phyloP scores from a whole-genome alignment of 2,797 vertebrate genomes.

The Phaenicophaeus curvirostris region DNA sequence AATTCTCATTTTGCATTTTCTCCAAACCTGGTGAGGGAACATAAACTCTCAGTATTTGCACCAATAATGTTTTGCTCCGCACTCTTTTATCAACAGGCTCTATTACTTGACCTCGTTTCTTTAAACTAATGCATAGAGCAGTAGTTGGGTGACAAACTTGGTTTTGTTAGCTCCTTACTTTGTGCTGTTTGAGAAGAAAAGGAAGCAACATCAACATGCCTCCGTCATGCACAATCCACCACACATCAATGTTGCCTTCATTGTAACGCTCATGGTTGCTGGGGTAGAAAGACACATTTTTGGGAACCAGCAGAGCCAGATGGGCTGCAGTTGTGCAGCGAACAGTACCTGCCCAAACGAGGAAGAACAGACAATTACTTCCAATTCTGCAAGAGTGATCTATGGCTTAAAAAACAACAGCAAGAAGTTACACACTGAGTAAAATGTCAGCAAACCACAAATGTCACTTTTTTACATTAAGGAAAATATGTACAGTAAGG shows the following conservation, averaged over 20 bases:
- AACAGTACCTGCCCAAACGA: slow-evolving; percentile 85
- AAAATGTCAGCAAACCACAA: not conserved
- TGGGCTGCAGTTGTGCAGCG: slow-evolving; percentile 97
- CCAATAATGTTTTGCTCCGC: not conserved
- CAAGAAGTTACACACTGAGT: not conserved
- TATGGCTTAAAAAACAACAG: not conserved
- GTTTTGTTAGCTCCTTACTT: slow-evolving; percentile 77
- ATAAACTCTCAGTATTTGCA: not conserved
- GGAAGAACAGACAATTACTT: not conserved
- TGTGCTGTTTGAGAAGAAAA: slow-evolving; percentile 96
- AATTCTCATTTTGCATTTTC: slow-evolving; percentile 96
- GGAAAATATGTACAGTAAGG: not conserved
- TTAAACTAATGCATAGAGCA: not conserved
- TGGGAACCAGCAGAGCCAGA: slow-evolving; percentile 94
- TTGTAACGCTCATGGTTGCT: slow-evolving; percentile 96
- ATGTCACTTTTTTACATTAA: not conserved
- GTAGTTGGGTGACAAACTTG: not conserved
- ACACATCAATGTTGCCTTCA: slow-evolving; percentile 96
- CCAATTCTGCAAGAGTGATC: not conserved
- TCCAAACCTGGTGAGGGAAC: slow-evolving; percentile 87
- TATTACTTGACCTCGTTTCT: not conserved
- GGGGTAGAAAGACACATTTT: slow-evolving; percentile 97
- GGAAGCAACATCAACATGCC: slow-evolving; percentile 98
- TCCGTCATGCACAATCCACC: slow-evolving; percentile 99
- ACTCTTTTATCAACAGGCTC: not conserved